phyloP scores from a whole-genome alignment of 2,797 vertebrate species.

The Adelosebastes latens region DNA sequence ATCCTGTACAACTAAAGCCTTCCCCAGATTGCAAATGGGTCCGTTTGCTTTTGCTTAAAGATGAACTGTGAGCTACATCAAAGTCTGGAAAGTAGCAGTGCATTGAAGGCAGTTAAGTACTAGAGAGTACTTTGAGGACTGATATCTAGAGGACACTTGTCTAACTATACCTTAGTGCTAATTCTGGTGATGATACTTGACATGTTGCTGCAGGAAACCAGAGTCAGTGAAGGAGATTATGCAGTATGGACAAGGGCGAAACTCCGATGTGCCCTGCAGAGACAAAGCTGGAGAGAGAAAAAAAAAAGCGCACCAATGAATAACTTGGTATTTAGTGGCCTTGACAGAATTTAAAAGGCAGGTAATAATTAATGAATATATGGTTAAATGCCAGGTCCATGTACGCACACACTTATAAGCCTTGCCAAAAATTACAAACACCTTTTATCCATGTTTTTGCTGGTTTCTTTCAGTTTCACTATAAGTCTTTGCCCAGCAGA shows the following conservation, averaged over 20 bases:
- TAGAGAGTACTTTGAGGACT: neutral
- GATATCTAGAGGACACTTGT: neutral
- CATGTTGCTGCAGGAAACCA: conserved; percentile 16
- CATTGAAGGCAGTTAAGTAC: neutral
- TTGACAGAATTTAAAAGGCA: neutral
- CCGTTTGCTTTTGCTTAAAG: neutral
- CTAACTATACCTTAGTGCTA: neutral
- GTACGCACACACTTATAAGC: neutral
- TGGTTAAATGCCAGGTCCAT: neutral
- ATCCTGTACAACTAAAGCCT: neutral
- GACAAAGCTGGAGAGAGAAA: neutral
- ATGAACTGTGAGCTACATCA: neutral
- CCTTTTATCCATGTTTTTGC: neutral
- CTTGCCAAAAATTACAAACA: neutral
- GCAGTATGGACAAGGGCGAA: neutral
- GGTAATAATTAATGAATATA: neutral
- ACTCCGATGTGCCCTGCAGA: neutral
- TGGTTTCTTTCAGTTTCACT: neutral
- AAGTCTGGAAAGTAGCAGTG: neutral
- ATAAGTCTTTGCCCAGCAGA: neutral
- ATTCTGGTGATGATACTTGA: conserved; percentile 4
- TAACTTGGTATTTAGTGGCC: neutral
- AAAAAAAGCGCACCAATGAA: neutral
- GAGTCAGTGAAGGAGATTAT: neutral
- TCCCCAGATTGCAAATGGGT: neutral